Percentiles rank a stretch among this genome's conserved stretches.
phyloP scores from a whole-genome alignment of 2,888 invertebrate species.

The Marasmarcha lunaedactyla region DNA sequence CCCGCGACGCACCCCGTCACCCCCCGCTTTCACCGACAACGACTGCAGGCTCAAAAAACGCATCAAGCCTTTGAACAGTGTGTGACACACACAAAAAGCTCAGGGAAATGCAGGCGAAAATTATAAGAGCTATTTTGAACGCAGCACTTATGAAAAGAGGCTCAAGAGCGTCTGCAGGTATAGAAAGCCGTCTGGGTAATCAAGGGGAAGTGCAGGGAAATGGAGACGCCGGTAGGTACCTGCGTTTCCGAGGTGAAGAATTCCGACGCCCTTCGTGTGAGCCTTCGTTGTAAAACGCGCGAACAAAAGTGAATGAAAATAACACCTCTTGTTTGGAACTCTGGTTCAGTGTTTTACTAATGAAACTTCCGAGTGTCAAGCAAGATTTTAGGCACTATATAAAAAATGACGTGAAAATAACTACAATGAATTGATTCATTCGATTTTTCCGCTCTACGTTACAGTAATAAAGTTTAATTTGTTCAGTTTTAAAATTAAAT shows the following conservation, averaged over 20 bases:
- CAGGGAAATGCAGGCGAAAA: conserved; percentile 37
- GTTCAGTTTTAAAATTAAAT: no score
- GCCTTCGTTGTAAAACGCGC: background rate
- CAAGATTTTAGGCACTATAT: no score
- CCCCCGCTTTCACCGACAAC: conserved; percentile 26
- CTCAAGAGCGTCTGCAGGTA: background rate
- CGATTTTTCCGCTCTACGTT: no score
- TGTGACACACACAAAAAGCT: conserved; percentile 42
- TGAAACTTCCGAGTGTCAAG: no score
- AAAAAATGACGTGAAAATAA: no score
- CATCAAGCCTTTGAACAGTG: conserved; percentile 45
- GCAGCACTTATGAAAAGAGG: conserved; percentile 14
- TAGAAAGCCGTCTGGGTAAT: conserved; percentile 4
- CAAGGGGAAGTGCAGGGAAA: conserved; percentile 11
- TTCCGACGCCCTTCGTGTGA: no score
- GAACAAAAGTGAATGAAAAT: no score
- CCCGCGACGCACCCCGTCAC: conserved; percentile 23
- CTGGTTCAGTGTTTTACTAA: no score
- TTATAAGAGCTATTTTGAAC: conserved; percentile 31
- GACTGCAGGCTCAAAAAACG: conserved; percentile 60
- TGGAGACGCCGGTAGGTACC: background rate
- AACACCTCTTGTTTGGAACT: no score
- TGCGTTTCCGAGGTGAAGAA: no score
- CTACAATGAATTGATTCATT: no score
- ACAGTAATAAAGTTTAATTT: no score